These are phyloP conservation scores for Ditylenchus dipsaci DNA, from an alignment of 1,140 invertebrate genomes.

Conservation along the genomic window DNA sequence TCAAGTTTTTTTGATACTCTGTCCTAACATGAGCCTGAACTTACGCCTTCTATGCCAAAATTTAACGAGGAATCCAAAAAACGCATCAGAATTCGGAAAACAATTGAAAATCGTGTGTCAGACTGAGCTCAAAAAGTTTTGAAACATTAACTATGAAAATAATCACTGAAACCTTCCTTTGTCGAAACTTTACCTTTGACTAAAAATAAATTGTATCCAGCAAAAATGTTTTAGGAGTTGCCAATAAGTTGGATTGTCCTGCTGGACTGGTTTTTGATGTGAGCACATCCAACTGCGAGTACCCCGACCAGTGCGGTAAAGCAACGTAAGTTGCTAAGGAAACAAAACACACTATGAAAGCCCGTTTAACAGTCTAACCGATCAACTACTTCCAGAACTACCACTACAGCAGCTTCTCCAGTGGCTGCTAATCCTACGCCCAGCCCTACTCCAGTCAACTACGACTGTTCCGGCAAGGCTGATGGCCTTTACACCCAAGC, in stretches of 20 bases:
- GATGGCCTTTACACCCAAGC: conserved; percentile 13
- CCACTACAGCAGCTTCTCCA: not conserved
- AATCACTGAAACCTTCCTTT: too few relatives aligned
- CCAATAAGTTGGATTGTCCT: conserved; percentile 13
- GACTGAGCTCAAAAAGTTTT: too few relatives aligned
- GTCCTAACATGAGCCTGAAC: too few relatives aligned
- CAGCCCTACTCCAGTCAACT: not conserved
- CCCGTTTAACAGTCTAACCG: not conserved
- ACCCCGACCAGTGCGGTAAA: not conserved
- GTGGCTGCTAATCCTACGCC: not conserved
- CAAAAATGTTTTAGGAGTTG: not conserved
- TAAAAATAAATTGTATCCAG: not conserved
- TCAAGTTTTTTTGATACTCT: too few relatives aligned
- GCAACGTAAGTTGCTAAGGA: not conserved
- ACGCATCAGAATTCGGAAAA: not conserved
- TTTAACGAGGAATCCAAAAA: too few relatives aligned
- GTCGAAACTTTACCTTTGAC: not conserved
- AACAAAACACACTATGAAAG: not conserved
- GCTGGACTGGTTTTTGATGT: conserved; percentile 14
- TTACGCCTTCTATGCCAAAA: not conserved
- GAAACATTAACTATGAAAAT: too few relatives aligned
- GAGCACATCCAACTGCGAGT: conserved; percentile 2
- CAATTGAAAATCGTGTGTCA: not conserved
- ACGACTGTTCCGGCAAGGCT: conserved; percentile 5
- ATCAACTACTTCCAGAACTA: not conserved